Conservation (phyloP, 2,797 vertebrate genomes). For the Dendrocincla tyrannina region DNA sequence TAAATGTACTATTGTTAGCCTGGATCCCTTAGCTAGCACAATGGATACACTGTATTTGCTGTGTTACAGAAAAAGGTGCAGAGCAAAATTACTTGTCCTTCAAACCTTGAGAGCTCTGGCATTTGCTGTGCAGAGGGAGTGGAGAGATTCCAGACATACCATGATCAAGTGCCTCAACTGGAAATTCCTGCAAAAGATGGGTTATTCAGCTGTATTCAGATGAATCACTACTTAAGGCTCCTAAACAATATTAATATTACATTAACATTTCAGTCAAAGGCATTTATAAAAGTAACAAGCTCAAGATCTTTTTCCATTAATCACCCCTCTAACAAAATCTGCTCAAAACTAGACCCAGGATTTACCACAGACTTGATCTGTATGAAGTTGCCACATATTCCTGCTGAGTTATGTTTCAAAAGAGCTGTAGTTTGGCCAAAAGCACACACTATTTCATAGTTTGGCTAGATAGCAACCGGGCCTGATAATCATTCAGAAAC, state of each 20-base stretch:
- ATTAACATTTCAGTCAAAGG: neutral
- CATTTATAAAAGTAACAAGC: neutral
- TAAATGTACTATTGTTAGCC: neutral
- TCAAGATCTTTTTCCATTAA: neutral
- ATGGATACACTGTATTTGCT: conserved; percentile 13
- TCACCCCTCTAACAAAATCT: neutral
- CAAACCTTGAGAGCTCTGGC: neutral
- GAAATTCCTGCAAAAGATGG: conserved; percentile 2
- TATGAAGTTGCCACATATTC: neutral
- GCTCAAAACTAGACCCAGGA: neutral
- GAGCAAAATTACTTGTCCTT: conserved; percentile 13
- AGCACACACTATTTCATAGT: neutral
- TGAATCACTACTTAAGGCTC: neutral
- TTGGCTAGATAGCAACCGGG: neutral
- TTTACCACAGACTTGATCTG: neutral
- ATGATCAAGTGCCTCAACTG: neutral
- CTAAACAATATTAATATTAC: neutral
- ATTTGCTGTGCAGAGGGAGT: neutral
- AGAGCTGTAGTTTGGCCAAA: neutral
- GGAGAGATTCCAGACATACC: conserved; percentile 39
- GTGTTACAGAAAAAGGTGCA: neutral
- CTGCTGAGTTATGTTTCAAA: neutral
- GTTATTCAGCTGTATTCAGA: neutral
- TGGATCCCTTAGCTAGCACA: neutral
- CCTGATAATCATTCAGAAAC: neutral